These are phyloP conservation scores for Standfussiana lucernea DNA, from an alignment of 2,888 invertebrate genomes.

Conservation along the genomic window DNA sequence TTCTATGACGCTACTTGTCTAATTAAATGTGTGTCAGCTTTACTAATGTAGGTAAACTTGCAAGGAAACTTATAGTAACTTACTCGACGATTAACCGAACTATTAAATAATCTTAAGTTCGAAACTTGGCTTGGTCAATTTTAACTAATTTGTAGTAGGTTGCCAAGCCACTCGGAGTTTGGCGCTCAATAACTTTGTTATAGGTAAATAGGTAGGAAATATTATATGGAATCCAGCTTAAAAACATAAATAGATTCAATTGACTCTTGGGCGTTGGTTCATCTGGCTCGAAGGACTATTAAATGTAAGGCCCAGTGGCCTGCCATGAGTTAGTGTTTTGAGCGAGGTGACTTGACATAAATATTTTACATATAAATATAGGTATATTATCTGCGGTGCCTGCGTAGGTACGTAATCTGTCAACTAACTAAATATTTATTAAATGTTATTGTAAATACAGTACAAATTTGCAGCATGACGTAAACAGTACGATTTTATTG, in stretches of 20 bases:
- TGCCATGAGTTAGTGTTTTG: not conserved
- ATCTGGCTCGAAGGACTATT: not conserved
- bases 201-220: not conserved
- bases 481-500: conserved; percentile 2
- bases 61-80: not conserved
- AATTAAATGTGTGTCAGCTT: not conserved
- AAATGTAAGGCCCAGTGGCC: no score
- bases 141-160: not conserved
- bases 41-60: not conserved
- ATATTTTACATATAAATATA: not conserved
- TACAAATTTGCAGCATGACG: not conserved
- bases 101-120: not conserved
- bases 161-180: not conserved
- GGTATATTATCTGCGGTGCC: not conserved
- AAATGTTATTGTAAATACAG: not conserved
- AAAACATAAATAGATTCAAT: not conserved
- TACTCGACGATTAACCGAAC: not conserved
- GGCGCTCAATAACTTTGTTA: not conserved
- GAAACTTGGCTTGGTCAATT: not conserved
- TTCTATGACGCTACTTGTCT: not conserved
- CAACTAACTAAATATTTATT: not conserved
- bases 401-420: not conserved
- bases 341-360: not conserved
- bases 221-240: not conserved
- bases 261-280: not conserved